phyloP scores from a whole-genome alignment of 1,140 invertebrate species.

The Aplysia californica region DNA sequence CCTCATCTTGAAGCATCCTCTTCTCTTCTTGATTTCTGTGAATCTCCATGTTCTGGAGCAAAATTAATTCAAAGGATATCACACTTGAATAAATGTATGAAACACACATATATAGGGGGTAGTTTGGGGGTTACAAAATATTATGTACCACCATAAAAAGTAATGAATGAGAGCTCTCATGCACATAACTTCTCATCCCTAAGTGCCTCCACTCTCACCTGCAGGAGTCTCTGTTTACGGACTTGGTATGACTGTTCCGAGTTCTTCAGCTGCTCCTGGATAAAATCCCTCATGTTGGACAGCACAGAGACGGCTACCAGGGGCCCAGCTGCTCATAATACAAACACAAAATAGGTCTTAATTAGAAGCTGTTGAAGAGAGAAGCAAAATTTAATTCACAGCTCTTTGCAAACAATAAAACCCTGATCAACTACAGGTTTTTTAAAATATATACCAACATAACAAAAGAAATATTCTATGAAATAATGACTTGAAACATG shows the following conservation, averaged over 20 bases:
- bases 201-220: not conserved
- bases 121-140: too few species aligned
- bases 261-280: conserved; percentile 2
- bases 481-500: too few species aligned
- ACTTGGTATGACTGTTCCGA: not conserved
- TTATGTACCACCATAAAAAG: not conserved
- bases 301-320: not conserved
- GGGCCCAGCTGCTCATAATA: not conserved
- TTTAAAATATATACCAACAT: too few species aligned
- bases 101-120: not conserved
- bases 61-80: not conserved
- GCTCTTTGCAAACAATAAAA: too few species aligned
- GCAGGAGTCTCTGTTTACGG: not conserved
- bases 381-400: not conserved
- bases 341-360: not conserved
- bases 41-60: conserved; percentile 2
- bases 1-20: not conserved
- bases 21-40: conserved; percentile 5
- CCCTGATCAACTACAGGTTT: too few species aligned
- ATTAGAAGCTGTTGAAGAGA: not conserved
- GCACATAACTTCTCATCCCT: not conserved
- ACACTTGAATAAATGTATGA: not conserved
- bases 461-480: too few species aligned
- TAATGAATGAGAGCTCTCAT: not conserved
- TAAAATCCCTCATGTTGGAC: conserved; percentile 6